phyloP scores from a whole-genome alignment of 2,113 vertebrate species.

The Pachyramphus minor region DNA sequence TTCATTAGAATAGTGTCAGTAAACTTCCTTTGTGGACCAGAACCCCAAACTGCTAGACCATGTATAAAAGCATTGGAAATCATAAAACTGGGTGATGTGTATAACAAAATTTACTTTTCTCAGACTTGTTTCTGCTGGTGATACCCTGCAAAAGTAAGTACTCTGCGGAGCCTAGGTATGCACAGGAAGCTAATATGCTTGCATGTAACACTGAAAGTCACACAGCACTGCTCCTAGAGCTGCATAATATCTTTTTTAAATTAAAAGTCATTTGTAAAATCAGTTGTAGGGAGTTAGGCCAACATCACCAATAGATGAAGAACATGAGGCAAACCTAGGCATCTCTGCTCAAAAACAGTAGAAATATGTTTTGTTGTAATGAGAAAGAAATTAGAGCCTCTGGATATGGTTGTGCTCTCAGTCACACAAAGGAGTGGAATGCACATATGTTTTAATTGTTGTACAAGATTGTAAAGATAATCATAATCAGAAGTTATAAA shows the following conservation, averaged over 20 bases:
- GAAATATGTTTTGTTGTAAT: not conserved
- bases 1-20: not conserved
- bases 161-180: not conserved
- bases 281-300: not conserved
- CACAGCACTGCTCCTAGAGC: not conserved
- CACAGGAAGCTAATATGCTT: not conserved
- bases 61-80: not conserved
- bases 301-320: not conserved
- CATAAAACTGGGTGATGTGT: not conserved
- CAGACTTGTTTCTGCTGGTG: not conserved
- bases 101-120: not conserved
- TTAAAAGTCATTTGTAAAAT: not conserved
- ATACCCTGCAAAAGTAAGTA: not conserved
- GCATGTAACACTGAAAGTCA: not conserved
- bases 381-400: not conserved
- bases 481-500: not conserved
- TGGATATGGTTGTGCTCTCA: not conserved
- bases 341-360: not conserved
- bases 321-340: not conserved
- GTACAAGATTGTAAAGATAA: not conserved
- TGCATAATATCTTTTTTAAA: not conserved
- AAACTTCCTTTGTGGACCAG: not conserved
- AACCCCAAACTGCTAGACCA: accelerated
- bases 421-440: not conserved
- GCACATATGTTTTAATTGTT: not conserved